Evolutionary conservation across 2,113 vertebrate species (phyloP), one percentile per base, ranked within the genome.

Genomic region (Tachysurus fulvidraco): DNA sequence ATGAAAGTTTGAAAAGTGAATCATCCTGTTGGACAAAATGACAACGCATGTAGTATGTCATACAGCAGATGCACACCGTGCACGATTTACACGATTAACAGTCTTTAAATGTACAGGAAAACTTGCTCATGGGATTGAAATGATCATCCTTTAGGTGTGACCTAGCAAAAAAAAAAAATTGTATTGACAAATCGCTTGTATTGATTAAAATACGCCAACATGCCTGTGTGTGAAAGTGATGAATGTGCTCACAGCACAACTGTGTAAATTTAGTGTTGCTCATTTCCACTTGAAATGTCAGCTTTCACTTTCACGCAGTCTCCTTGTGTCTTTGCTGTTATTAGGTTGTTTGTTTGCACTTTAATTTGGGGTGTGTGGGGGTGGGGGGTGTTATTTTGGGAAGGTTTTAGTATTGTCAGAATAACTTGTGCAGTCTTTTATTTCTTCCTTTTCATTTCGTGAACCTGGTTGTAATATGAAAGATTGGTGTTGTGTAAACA

Each of bases 291-390:
- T 78, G 5, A 7, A 54, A 77, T n/a, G 46, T 67, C 55, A 52
- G n/a, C 23, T 13, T 55, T 9, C 13, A 50, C 46, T 2, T 50
- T 30, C 19, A 81, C 36, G 9, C 30, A 41, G 17, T 52, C 41
- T 71, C 25, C 54, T 73, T 46, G 50, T 82, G 82, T 41, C 69
- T 78, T 50, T 36, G n/a, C 46, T 25, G 21, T 80, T 83, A 30
- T 55, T 77, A 79, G 54, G 71, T 80, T 78, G 52, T 84, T 50
- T 57, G 83, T 62, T 85, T 85, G 83, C 86, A 88, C 89, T 89
- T 89, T 89, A 88, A 55, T 79, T 44, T 79, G 60, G 44, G 60
- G 36, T 57, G n/a, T 14, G 46, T 6, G 36, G 1, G 36, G 1
- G 36, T 36, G 50, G 9, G 16, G 36, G 25, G 67, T 71, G 36